Conservation (phyloP, 2,797 vertebrate species). For the Lates japonicus region DNA sequence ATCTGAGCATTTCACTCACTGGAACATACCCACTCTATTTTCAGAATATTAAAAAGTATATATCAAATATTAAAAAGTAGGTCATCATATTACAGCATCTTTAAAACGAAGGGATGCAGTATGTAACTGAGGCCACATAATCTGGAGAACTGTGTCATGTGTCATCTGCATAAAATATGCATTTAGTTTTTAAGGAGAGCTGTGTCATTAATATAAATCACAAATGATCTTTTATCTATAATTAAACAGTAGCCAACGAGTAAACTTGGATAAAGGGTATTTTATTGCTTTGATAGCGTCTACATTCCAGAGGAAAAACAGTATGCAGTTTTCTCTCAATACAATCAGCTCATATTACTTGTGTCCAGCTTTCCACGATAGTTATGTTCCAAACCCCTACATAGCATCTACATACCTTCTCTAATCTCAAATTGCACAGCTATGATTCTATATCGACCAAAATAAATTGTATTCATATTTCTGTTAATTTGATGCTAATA, state of each 20-base stretch:
- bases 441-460: background rate
- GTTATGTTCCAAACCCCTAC: background rate
- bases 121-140: background rate
- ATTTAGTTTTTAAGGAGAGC: conserved; percentile 3
- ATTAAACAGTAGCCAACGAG: background rate
- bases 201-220: conserved; percentile 19
- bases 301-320: background rate
- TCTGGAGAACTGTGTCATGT: background rate
- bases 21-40: conserved; percentile 12
- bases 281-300: conserved; percentile 10
- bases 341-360: background rate
- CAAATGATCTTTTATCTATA: conserved; percentile 17
- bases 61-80: conserved; percentile 28
- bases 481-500: background rate
- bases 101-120: conserved; percentile 7
- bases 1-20: conserved; percentile 13
- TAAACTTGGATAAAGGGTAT: background rate
- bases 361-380: background rate
- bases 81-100: conserved; percentile 28
- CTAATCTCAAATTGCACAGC: background rate
- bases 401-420: background rate
- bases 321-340: background rate
- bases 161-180: conserved; percentile 15
- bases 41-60: conserved; percentile 19
- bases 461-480: background rate